Evolutionary conservation across 2,113 vertebrate genomes (phyloP).

Genomic region (Petromus typicus): DNA sequence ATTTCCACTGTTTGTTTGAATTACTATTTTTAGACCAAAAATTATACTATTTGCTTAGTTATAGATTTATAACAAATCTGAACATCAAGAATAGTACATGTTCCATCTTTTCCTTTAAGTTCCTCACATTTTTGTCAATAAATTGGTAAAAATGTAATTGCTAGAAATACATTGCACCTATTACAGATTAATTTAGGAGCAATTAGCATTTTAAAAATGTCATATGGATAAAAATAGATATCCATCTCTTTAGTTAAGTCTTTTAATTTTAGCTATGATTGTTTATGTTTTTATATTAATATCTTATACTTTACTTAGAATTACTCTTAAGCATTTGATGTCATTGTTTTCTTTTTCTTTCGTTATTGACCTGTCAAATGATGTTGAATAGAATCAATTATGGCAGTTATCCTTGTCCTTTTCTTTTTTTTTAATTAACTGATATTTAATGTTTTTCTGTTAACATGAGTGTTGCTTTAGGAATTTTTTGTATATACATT

Average conservation of each 20-base stretch:
- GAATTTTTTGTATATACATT: background rate
- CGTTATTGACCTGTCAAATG: background rate
- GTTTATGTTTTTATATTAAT: background rate
- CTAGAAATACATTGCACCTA: background rate
- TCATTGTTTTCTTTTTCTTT: background rate
- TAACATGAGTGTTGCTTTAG: background rate
- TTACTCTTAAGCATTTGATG: background rate
- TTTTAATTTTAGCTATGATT: background rate
- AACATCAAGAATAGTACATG: background rate
- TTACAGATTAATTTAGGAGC: background rate
- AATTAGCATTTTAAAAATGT: background rate
- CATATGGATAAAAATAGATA: background rate
- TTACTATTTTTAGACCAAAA: background rate
- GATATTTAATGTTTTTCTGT: background rate
- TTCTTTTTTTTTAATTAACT: background rate
- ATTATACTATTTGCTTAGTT: background rate
- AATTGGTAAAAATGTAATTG: background rate
- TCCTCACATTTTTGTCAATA: background rate
- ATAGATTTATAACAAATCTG: constrained; percentile 25
- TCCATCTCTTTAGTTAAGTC: background rate
- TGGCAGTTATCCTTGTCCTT: background rate
- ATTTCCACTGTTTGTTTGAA: background rate
- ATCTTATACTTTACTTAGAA: background rate
- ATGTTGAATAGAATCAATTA: background rate
- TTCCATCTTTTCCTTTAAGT: background rate